phyloP scores from a whole-genome alignment of 2,888 invertebrate species.

The Ptychoptera contaminata region DNA sequence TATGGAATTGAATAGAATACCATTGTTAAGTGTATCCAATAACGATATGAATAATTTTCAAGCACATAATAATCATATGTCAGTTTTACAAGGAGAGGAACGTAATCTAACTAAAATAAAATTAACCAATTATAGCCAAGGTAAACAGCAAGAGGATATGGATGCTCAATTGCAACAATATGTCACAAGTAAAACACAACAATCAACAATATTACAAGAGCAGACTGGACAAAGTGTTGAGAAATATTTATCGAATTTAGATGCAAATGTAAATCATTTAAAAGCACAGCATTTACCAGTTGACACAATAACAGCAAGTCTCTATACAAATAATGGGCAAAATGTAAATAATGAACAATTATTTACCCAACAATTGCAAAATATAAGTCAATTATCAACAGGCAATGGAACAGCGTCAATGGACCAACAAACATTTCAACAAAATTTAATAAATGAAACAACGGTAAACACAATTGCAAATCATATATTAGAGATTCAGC shows the following conservation, averaged over 20 bases:
- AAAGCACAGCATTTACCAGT: background rate
- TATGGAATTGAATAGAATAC: conserved; percentile 9
- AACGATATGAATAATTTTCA: conserved; percentile 18
- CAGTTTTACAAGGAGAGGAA: conserved; percentile 27
- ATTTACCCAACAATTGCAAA: background rate
- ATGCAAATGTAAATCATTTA: conserved; percentile 14
- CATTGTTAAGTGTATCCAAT: conserved; percentile 5
- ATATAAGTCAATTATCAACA: background rate
- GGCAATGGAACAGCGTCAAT: conserved; percentile 8
- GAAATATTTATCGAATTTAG: conserved; percentile 39
- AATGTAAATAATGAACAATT: background rate
- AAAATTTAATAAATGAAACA: background rate
- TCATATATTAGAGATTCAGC: background rate
- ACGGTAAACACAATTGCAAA: background rate
- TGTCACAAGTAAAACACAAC: conserved; percentile 21
- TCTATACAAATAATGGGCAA: conserved; percentile 2
- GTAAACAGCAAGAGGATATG: conserved; percentile 39
- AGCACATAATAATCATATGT: conserved; percentile 12
- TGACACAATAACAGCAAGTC: conserved; percentile 10
- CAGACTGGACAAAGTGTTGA: conserved; percentile 44
- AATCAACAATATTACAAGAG: conserved; percentile 30
- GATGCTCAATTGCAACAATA: conserved; percentile 27
- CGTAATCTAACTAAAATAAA: conserved; percentile 14
- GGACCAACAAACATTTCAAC: conserved; percentile 6
- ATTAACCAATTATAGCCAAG: no score